Conservation (phyloP, 2,888 invertebrate genomes). For the Stenodema calcarata region DNA sequence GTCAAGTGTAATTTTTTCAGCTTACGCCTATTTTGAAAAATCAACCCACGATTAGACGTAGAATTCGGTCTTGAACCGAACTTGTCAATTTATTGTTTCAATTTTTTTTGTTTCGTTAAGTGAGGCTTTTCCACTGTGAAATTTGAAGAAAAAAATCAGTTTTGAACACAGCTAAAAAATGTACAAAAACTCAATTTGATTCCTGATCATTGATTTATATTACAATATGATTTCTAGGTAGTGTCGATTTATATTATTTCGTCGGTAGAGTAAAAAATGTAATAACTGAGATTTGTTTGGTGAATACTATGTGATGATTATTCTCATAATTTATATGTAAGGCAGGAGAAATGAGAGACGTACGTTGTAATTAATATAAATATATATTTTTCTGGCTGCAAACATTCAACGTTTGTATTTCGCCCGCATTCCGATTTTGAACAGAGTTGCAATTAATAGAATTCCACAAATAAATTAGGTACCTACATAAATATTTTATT, state of each 20-base stretch:
- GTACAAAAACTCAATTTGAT: slow-evolving; percentile 1
- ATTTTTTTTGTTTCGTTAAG: too few species aligned
- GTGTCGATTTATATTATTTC: not conserved
- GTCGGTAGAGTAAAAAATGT: not conserved
- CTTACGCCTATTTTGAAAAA: too few species aligned
- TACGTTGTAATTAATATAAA: not conserved
- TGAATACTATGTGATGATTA: slow-evolving; percentile 10
- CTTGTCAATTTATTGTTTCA: too few species aligned
- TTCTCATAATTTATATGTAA: not conserved
- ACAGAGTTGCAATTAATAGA: not conserved
- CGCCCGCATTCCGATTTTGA: not conserved
- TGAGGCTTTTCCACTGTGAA: too few species aligned
- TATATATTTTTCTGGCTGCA: not conserved
- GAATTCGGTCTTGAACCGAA: too few species aligned
- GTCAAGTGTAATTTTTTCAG: too few species aligned
- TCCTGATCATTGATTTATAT: not conserved
- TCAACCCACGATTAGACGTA: too few species aligned
- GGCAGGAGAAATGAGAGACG: not conserved
- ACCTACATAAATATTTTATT: not conserved
- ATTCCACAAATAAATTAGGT: not conserved
- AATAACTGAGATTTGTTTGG: slow-evolving; percentile 1
- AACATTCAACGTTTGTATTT: not conserved
- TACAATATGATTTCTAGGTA: not conserved
- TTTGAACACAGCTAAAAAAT: not conserved
- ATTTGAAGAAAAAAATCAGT: too few species aligned